Percentiles rank a stretch among this genome's conserved stretches.
phyloP scores from a whole-genome alignment of 2,797 vertebrate genomes.

The Xenops minutus region DNA sequence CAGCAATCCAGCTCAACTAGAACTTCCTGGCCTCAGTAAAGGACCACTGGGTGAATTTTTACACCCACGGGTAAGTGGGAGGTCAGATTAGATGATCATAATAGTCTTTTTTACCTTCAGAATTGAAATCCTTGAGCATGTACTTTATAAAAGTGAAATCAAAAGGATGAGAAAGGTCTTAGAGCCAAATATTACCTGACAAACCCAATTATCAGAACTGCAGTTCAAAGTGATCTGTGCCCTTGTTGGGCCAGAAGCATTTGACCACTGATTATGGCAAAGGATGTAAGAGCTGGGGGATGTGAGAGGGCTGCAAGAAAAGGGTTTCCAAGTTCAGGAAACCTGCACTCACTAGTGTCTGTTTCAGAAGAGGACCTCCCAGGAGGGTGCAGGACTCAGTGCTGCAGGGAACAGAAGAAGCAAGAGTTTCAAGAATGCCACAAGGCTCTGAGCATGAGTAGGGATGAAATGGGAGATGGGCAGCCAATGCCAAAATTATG shows the following conservation, averaged over 20 bases:
- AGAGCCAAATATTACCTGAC: constrained; percentile 1
- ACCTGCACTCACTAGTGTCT: not conserved
- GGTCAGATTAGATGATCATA: not conserved
- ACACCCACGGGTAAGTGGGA: not conserved
- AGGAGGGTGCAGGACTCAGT: rapidly evolving
- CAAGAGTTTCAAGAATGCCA: not conserved
- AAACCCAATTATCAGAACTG: not conserved
- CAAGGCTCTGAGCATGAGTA: rapidly evolving
- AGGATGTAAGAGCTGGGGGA: not conserved
- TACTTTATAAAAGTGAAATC: not conserved
- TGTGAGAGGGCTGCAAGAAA: not conserved
- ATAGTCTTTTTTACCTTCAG: not conserved
- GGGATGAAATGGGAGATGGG: not conserved
- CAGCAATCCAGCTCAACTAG: not conserved
- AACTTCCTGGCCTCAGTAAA: not conserved
- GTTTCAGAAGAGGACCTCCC: not conserved
- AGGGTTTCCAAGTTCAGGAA: not conserved
- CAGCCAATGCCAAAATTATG: not conserved
- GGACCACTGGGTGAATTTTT: not conserved
- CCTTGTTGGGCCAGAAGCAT: not conserved
- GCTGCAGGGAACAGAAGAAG: not conserved
- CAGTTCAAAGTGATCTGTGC: not conserved
- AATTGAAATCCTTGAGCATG: not conserved
- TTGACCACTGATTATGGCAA: not conserved
- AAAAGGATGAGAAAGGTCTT: constrained; percentile 1